Evolutionary conservation across 2,113 vertebrate genomes (phyloP), one percentile per base, ranked within the genome.

Genomic region (Platichthys stellatus): DNA sequence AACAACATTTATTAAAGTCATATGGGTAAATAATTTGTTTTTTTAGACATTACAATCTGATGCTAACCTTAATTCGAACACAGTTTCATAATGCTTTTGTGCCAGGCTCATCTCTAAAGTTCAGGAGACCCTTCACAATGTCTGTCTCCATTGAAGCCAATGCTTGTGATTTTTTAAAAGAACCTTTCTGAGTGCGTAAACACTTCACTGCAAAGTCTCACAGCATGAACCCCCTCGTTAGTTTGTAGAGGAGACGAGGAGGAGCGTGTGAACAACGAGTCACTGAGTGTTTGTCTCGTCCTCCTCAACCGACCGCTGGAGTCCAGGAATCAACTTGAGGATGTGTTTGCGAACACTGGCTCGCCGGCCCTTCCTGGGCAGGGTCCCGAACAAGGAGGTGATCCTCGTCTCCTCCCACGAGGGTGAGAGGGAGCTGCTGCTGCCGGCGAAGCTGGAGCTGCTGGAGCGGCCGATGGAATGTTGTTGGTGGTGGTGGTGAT

Each of bases 251-350:
- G 20, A 68, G 6, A 61, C 38, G 64, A 15, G 54, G n/a, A 65
- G 40, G n/a, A 65, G 40, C 24, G n/a, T 15, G 21, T 54, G 60
- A 45, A 28, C 28, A 31, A 21, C 18, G 38, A 40, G 56, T 88
- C 84, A 84, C 51, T 82, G 31, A 74, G 63, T 24, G 20, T 76
- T 20, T 24, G 76, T 76, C 61, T 97, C 97, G 38, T 99, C 97
- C 86, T 98, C 97, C 71, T 98, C 96, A 13, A 98, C 94, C 0
- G 97, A 95, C 40, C 94, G 91, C 54, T 97, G 96, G 35, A 99
- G 94, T 77, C 96, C 96, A 1, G 98, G 98, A 12, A 99, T 93
- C 86, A 98, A 95, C 79, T 94, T 99, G 56, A 96, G 13, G 13
- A 99, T 93, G 0, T 96, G 95, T 81, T 95, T 97, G 5, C 97